phyloP scores from a whole-genome alignment of 2,113 vertebrate genomes.

The Gallinago jamesoni region DNA sequence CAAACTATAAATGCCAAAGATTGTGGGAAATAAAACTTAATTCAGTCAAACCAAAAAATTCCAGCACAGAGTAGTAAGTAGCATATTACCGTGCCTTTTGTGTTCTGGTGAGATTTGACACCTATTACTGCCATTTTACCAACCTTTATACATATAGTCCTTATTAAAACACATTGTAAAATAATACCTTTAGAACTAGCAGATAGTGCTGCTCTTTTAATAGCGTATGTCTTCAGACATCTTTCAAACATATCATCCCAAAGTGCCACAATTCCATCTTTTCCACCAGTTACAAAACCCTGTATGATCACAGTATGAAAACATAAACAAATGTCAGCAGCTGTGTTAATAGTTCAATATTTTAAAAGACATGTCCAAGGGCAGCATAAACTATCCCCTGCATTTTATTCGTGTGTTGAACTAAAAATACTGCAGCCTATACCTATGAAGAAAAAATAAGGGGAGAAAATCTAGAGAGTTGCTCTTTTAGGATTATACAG shows the following conservation, averaged over 20 bases:
- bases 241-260: slow-evolving; percentile 99
- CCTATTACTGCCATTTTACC: not conserved
- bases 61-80: not conserved
- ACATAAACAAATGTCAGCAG: not conserved
- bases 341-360: not conserved
- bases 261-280: slow-evolving; percentile 95
- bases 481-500: not conserved
- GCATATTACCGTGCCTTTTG: not conserved
- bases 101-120: not conserved
- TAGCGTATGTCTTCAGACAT: slow-evolving; percentile 96
- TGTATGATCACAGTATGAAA: slow-evolving; percentile 53
- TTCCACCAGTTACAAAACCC: slow-evolving; percentile 97
- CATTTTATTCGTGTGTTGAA: not conserved
- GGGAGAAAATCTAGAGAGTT: not conserved
- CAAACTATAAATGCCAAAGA: not conserved
- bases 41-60: not conserved
- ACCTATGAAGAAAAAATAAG: not conserved
- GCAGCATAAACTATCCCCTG: not conserved
- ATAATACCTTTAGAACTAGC: slow-evolving; percentile 92
- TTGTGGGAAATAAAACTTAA: not conserved
- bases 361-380: not conserved
- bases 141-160: not conserved
- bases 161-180: not conserved
- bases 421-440: not conserved
- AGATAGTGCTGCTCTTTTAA: slow-evolving; percentile 91